phyloP scores from a whole-genome alignment of 2,113 vertebrate species.

The Scophthalmus maximus region DNA sequence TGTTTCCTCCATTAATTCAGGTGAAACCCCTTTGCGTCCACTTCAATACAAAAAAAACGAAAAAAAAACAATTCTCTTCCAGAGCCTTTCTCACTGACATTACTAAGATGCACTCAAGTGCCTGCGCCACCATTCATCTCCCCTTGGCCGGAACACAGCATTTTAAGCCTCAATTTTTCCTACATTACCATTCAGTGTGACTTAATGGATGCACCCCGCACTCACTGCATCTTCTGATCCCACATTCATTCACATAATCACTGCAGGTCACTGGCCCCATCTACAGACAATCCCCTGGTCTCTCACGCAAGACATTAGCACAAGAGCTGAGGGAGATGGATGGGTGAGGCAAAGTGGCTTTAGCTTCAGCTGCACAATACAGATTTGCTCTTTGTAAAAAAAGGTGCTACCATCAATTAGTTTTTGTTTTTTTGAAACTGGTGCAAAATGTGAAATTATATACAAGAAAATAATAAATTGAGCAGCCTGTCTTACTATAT shows the following conservation, averaged over 20 bases:
- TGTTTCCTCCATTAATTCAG: neutral
- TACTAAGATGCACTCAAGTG: constrained; percentile 17
- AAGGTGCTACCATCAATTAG: neutral
- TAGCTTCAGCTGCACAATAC: neutral
- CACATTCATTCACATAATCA: constrained; percentile 57
- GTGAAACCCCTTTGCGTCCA: neutral
- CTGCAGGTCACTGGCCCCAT: constrained; percentile 60
- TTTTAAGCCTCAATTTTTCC: constrained; percentile 37
- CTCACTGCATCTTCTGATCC: constrained; percentile 48
- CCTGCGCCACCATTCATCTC: constrained; percentile 9
- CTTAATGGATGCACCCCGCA: constrained; percentile 45
- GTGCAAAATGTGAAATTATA: neutral
- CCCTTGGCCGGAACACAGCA: constrained; percentile 14
- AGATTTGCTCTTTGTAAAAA: neutral
- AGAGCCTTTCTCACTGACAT: neutral
- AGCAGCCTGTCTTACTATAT: neutral
- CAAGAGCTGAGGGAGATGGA: constrained; percentile 44
- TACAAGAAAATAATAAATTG: neutral
- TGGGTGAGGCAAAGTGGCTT: constrained; percentile 8
- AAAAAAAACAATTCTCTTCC: neutral
- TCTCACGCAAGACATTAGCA: constrained; percentile 40
- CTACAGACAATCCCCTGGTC: constrained; percentile 39
- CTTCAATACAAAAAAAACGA: neutral
- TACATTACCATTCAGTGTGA: neutral
- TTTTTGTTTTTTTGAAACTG: neutral